Base-by-base conservation (phyloP, 2,888 invertebrate species). In the Thymelicus lineola region DNA sequence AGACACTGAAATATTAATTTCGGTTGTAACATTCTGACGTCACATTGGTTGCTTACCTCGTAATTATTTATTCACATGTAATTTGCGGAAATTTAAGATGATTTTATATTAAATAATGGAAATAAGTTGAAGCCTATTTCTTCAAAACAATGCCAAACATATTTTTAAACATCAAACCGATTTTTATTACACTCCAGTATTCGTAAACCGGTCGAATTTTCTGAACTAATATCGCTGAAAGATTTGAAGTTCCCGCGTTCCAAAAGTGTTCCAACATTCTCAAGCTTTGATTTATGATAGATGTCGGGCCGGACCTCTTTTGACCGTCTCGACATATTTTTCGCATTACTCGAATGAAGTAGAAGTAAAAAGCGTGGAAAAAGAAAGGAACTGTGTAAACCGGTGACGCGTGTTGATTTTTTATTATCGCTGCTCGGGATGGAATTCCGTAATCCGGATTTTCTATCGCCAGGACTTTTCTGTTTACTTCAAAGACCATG, bases 251-350 rank as follows among this genome's bases (percentile, higher is more conserved):
- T 68, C 58, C 61, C 36, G 55, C 57, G 68, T 57, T 48, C 68
- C 62, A 45, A 35, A 48, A 55, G 20, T 53, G 38, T 65, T 42
- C 65, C 28, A 9, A 63, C 67, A 63, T 69, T 69, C 69, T 42
- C 38, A n/a, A 28, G 75, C 74, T 75, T 75, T 86, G 86, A 86
- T 85, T 86, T 86, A 86, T 84, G 84, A 85, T 77, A 78, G 77
- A 78, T 77, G 79, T 74, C 74, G 64, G 66, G 74, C 35, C 58
- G 69, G 76, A 79, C 77, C 80, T 71, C 72, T 70, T 74, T 75
- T 76, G 74, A 71, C 72, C 74, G 73, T 71, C 71, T 78, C 79
- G 82, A 85, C 86, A 87, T 82, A 86, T 86, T 86, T 86, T 83
- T 82, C 84, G 80, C 86, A 87, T 87, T 86, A 86, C 81, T 75